Evolutionary conservation across 1,140 invertebrate genomes (phyloP).

Genomic region (Batillaria attramentaria): DNA sequence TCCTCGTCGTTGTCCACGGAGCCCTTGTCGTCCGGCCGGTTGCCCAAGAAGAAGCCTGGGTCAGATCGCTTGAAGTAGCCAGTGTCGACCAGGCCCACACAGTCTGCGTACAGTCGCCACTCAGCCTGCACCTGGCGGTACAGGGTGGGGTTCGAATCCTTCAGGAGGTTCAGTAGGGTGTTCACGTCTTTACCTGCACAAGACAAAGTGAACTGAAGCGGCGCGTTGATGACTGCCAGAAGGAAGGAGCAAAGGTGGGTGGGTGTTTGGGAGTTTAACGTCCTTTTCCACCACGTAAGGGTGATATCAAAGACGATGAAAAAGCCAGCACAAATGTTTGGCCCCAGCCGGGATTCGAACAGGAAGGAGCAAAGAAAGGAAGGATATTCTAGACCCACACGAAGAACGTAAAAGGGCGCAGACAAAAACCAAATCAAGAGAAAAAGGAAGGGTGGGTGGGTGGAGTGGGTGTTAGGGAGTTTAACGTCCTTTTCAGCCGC

Average conservation of each 20-base stretch:
- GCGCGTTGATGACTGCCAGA: neutral
- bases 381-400: too few relatives aligned
- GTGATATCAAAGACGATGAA: too few relatives aligned
- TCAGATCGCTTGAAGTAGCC: slow-evolving; percentile 54
- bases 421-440: too few relatives aligned
- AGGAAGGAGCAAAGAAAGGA: too few relatives aligned
- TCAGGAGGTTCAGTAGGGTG: slow-evolving; percentile 36
- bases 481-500: too few relatives aligned
- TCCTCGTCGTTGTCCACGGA: neutral
- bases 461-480: too few relatives aligned
- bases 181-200: slow-evolving; percentile 43
- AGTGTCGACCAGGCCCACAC: slow-evolving; percentile 53
- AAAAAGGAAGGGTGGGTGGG: too few relatives aligned
- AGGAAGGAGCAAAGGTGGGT: neutral
- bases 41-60: neutral
- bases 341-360: too few relatives aligned
- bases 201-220: neutral
- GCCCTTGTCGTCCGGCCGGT: too few relatives aligned
- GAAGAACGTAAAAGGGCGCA: too few relatives aligned
- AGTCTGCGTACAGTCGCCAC: slow-evolving; percentile 49
- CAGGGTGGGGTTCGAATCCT: slow-evolving; percentile 34
- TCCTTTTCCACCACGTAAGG: too few relatives aligned
- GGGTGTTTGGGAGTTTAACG: neutral
- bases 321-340: too few relatives aligned
- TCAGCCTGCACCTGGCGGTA: slow-evolving; percentile 41